phyloP scores from a whole-genome alignment of 1,140 invertebrate species.

The Drosophila sproati region DNA sequence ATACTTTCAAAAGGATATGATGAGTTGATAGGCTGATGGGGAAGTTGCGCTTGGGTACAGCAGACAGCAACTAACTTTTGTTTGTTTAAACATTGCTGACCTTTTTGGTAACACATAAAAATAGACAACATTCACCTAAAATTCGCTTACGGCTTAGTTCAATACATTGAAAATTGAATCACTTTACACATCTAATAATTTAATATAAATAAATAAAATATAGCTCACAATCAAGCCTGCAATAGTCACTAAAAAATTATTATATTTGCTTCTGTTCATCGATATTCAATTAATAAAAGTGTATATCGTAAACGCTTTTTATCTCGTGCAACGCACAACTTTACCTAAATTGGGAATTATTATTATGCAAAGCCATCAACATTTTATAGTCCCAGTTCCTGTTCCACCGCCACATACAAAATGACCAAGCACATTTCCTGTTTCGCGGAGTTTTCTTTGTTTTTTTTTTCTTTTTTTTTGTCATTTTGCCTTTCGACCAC shows the following conservation, averaged over 20 bases:
- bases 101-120: too few relatives aligned
- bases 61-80: too few relatives aligned
- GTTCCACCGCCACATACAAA: constrained; percentile 40
- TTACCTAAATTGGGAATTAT: not conserved
- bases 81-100: too few relatives aligned
- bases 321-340: not conserved
- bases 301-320: too few relatives aligned
- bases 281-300: not conserved
- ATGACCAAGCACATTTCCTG: constrained; percentile 74
- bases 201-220: too few relatives aligned
- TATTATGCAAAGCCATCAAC: constrained; percentile 2
- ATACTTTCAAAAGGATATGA: not conserved
- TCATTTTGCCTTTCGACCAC: constrained; percentile 36
- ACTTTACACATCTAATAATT: too few relatives aligned
- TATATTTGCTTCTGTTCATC: not conserved
- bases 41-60: too few relatives aligned
- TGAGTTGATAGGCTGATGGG: too few relatives aligned
- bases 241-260: not conserved
- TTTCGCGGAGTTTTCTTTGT: constrained; percentile 56
- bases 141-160: too few relatives aligned
- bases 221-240: not conserved
- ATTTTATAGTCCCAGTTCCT: not conserved
- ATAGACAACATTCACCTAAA: too few relatives aligned
- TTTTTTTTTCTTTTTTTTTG: constrained; percentile 39
- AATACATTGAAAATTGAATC: too few relatives aligned